Percentiles rank a stretch among this genome's conserved stretches.
Evolutionary conservation across 2,113 vertebrate species (phyloP).

Genomic region (Kobus ellipsiprymnus): DNA sequence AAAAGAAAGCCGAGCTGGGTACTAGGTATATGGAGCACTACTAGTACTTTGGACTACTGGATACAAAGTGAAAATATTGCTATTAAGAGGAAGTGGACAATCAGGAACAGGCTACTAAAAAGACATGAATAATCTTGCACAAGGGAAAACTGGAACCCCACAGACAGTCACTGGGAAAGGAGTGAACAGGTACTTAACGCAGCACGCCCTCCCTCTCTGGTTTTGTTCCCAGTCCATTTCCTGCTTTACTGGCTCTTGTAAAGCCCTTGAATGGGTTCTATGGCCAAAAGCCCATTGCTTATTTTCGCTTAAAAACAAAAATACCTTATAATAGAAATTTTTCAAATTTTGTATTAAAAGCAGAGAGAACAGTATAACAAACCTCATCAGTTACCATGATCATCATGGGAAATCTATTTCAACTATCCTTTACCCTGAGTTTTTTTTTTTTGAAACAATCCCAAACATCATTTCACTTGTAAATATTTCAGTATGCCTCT

Average conservation of each 20-base stretch:
- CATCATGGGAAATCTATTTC: neutral
- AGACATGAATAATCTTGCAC: neutral
- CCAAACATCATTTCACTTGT: neutral
- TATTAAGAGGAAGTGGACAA: neutral
- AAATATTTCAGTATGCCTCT: neutral
- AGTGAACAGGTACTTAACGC: neutral
- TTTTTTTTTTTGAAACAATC: neutral
- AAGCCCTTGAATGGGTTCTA: neutral
- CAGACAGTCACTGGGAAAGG: accelerated
- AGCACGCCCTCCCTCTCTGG: neutral
- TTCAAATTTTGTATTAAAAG: neutral
- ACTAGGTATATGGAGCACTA: neutral
- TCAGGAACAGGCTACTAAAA: neutral
- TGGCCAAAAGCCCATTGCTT: neutral
- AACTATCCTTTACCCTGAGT: neutral
- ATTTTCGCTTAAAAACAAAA: neutral
- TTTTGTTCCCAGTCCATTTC: neutral
- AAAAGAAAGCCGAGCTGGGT: neutral
- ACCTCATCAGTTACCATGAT: neutral
- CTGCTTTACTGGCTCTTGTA: neutral
- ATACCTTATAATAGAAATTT: neutral
- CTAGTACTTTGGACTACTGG: neutral
- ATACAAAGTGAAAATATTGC: neutral
- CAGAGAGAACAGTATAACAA: neutral
- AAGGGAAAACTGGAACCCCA: neutral